Evolutionary conservation across 2,113 vertebrate genomes (phyloP), one percentile per base, ranked within the genome.

Genomic region (Scophthalmus maximus): DNA sequence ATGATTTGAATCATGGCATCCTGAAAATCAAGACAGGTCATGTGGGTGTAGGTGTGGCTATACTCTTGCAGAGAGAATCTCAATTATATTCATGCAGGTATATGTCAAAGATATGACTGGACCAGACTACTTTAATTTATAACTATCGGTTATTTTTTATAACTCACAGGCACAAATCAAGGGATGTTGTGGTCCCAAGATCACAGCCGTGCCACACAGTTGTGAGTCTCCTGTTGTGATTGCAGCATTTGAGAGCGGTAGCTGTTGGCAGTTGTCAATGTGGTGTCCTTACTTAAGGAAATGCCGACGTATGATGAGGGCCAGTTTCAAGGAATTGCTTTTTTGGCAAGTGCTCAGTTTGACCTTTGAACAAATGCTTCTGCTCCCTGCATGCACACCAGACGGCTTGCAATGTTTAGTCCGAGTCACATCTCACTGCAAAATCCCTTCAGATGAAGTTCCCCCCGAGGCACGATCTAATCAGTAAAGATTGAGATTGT

Each of bases 1-100:
- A 63, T 18, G n/a, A n/a, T n/a, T n/a, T n/a, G n/a, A 15, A 47
- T 32, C 44, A 8, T 46, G 42, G 18, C 18, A 57, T 6, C 17
- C 8, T 23, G 2, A 46, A 22, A 40, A 26, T 3, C 0, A 2
- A 26, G 27, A 9, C 18, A 62, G 27, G 51, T 73, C 52, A 72
- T 56, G 47, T 9, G 62, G 40, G 3, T 53, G 60, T 15, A 79
- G 71, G 68, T 83, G 73, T 84, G 83, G 61, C 46, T 76, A 32
- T 51, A 6, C 42, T 46, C 36, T 75, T 72, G 22, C 40, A 27
- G 17, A 53, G 9, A n/a, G n/a, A n/a, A n/a, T 66, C 32, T 44
- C n/a, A n/a, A n/a, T 60, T 12, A 29, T 50, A 55, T 70, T 20
- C 5, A 14, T 57, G n/a, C 34, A 73, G n/a, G 34, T 57, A 65